phyloP scores from a whole-genome alignment of 2,113 vertebrate genomes.

The Gopherus flavomarginatus region DNA sequence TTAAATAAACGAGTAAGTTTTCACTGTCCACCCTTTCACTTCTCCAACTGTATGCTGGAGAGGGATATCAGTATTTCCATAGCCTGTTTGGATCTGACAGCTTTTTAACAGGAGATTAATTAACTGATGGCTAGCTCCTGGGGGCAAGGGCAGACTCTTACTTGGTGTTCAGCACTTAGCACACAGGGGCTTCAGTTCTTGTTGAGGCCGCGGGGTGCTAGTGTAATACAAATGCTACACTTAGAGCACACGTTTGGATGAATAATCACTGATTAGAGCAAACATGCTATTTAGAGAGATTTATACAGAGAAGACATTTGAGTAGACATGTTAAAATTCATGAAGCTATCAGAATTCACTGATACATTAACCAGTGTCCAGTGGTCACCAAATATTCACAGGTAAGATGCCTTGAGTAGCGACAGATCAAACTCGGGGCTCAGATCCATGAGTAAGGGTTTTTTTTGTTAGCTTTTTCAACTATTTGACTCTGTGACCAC shows the following conservation, averaged over 20 bases:
- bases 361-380: background rate
- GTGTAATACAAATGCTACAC: background rate
- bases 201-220: background rate
- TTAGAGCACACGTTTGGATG: background rate
- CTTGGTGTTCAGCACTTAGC: background rate
- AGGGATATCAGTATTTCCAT: background rate
- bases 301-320: background rate
- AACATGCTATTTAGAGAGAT: background rate
- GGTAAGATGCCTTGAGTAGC: background rate
- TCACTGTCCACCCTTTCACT: background rate
- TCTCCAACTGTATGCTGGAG: background rate
- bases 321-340: background rate
- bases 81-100: background rate
- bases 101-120: background rate
- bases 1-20: background rate
- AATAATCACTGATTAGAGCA: background rate
- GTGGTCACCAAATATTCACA: background rate
- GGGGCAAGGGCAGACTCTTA: background rate
- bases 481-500: background rate
- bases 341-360: background rate
- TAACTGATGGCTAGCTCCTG: background rate
- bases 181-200: background rate
- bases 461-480: slow-evolving; percentile 10
- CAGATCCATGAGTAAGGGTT: background rate
- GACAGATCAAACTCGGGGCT: background rate